Conservation (phyloP, 2,113 vertebrate genomes). For the Petrocephalus zakoni region DNA sequence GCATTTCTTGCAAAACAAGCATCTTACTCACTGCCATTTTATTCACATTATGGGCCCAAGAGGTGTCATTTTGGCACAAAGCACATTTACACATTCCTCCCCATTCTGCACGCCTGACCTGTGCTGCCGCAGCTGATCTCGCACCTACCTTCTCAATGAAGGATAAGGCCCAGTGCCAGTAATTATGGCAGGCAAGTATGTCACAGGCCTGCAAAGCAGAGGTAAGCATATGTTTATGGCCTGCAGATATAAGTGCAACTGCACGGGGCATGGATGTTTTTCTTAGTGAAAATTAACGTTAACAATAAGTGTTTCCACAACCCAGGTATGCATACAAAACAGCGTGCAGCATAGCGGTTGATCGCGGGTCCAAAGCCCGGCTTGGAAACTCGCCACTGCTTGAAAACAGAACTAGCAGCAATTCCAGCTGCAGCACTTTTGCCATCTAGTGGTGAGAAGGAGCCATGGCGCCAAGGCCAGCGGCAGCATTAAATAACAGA, state of each 20-base stretch:
- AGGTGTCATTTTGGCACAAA: background rate
- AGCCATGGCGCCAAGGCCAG: background rate
- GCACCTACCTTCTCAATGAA: constrained; percentile 83
- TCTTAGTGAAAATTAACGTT: background rate
- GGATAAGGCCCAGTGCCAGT: constrained; percentile 95
- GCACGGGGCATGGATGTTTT: background rate
- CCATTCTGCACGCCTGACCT: background rate
- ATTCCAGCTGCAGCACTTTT: background rate
- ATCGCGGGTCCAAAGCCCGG: background rate
- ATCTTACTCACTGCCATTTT: background rate
- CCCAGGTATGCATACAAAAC: background rate
- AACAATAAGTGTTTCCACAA: background rate
- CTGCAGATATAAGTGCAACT: background rate
- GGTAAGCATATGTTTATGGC: constrained; percentile 17
- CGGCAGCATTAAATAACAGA: background rate
- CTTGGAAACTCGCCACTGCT: background rate
- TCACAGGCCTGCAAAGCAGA: constrained; percentile 65
- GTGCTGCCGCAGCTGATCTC: background rate
- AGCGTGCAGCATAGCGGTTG: background rate
- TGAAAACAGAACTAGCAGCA: background rate
- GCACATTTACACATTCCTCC: background rate
- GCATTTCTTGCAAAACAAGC: background rate
- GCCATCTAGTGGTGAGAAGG: background rate
- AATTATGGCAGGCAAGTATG: constrained; percentile 85
- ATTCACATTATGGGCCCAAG: background rate